Conservation (phyloP, 2,113 vertebrate genomes). For the Anhinga anhinga region DNA sequence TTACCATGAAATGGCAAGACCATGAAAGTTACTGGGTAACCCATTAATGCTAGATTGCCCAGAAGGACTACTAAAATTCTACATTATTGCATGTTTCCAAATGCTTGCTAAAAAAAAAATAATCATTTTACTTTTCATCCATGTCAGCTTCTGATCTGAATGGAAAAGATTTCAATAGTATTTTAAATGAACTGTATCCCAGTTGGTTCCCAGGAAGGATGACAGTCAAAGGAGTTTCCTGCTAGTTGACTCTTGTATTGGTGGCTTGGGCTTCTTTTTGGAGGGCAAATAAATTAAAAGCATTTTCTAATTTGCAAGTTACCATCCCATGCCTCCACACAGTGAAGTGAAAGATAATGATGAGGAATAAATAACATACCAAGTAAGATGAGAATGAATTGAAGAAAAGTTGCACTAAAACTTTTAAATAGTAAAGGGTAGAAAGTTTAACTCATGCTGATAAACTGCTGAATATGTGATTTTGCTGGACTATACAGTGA, state of each 20-base stretch:
- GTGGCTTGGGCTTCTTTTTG: background rate
- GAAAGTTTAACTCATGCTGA: background rate
- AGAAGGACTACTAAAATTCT: background rate
- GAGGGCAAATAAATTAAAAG: constrained; percentile 4
- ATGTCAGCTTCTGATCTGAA: background rate
- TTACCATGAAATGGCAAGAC: background rate
- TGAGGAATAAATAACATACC: background rate
- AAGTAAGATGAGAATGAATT: background rate
- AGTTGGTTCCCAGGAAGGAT: background rate
- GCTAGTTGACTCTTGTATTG: background rate
- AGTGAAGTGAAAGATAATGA: background rate
- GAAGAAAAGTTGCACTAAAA: background rate
- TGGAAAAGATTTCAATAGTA: background rate
- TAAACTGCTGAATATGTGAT: background rate
- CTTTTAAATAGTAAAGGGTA: background rate
- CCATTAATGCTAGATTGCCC: background rate
- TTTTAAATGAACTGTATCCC: background rate
- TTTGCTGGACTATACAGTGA: background rate
- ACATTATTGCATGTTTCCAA: background rate
- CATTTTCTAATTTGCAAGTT: background rate
- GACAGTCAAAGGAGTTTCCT: background rate
- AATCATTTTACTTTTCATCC: background rate
- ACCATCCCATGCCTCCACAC: background rate
- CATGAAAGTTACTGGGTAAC: background rate
- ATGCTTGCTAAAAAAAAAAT: background rate